These are phyloP conservation scores for Loripinus fragilis DNA, from an alignment of 2,888 invertebrate genomes.

Conservation along the genomic window DNA sequence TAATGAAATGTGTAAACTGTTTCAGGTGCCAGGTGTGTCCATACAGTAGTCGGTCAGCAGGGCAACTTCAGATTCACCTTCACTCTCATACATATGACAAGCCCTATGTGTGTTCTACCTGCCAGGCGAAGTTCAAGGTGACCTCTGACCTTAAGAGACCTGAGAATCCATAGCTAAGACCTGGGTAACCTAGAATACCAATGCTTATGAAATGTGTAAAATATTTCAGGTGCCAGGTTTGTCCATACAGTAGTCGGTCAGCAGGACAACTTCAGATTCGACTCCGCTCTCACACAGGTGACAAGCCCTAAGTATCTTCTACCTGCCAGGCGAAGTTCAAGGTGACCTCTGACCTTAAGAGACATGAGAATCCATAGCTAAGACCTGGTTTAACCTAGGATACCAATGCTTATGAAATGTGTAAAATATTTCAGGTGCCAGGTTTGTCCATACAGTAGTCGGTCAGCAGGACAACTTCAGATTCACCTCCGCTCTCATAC, in stretches of 20 bases:
- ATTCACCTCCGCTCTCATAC: slow-evolving; percentile 85
- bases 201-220: too few species aligned
- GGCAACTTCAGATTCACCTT: slow-evolving; percentile 84
- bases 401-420: too few species aligned
- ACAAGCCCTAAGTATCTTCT: slow-evolving; percentile 79
- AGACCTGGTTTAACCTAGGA: not conserved
- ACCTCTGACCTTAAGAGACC: slow-evolving; percentile 84
- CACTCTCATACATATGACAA: slow-evolving; percentile 84
- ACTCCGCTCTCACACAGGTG: slow-evolving; percentile 84
- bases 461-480: slow-evolving; percentile 84
- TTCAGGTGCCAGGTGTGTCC: slow-evolving; percentile 85
- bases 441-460: slow-evolving; percentile 84
- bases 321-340: slow-evolving; percentile 84
- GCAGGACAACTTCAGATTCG: slow-evolving; percentile 85
- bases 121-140: slow-evolving; percentile 84
- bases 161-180: slow-evolving; percentile 80
- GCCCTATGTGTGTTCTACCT: slow-evolving; percentile 80
- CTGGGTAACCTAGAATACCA: not conserved
- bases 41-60: slow-evolving; percentile 84
- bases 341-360: slow-evolving; percentile 84
- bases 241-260: slow-evolving; percentile 84
- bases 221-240: slow-evolving; percentile 84
- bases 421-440: slow-evolving; percentile 83
- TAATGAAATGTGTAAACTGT: not conserved
- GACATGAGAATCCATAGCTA: slow-evolving; percentile 82